Evolutionary conservation across 2,113 vertebrate genomes (phyloP), one percentile per base, ranked within the genome.

Genomic region (Sylvilagus bachmani): DNA sequence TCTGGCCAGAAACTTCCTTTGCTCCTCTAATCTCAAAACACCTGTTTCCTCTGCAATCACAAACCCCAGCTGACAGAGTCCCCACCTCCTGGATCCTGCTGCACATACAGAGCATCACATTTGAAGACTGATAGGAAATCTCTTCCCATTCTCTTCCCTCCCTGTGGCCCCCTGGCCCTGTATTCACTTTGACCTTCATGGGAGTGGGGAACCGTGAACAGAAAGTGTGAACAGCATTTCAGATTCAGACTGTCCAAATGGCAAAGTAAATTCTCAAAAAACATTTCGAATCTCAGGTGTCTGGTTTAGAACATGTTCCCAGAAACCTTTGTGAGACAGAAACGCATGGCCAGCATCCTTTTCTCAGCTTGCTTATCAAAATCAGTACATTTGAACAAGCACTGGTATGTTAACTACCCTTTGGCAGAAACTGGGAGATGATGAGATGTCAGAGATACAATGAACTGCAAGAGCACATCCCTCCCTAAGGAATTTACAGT

Each of bases 21-120:
- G 97, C 97, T 98, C 98, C 96, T 97, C 49, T 97, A 97, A 98
- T 97, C 97, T 94, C 90, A 67, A 95, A 97, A 97, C 98, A 98
- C 98, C 98, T 98, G 98, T 98, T 98, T 98, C 98, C 98, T 98
- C 97, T 98, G 97, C 97, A 98, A 96, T 97, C 97, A 61, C 96
- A 97, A 94, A 89, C 96, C 97, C 96, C 98, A 98, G 97, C 96
- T 97, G 98, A 97, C 74, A 89, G 92, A 12, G 89, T 80, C 92
- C 95, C 96, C 97, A 87, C 97, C 89, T 94, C 95, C 97, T 64
- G 90, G 95, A 97, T 96, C 98, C 96, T 97, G 97, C 95, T 88
- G 96, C 94, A 97, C 95, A 97, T 89, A 97, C 94, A 85, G 95
- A 89, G 66, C 96, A 95, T 96, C 96, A 96, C 93, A 96, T 97